Evolutionary conservation across 2,797 vertebrate species (phyloP).

Genomic region (Balearica regulorum): DNA sequence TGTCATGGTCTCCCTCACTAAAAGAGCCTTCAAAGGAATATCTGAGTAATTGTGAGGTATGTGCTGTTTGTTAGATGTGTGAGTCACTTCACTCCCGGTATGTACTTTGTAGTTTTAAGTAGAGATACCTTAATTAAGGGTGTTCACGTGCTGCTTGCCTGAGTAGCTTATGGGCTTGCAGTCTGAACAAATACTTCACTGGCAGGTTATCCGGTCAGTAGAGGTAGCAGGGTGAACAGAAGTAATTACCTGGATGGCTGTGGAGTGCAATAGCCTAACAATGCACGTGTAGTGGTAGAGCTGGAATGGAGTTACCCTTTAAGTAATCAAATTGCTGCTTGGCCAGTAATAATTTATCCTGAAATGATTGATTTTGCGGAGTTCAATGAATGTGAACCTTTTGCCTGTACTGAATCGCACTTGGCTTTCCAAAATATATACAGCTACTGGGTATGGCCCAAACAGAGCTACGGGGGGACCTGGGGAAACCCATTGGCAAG

Average conservation of each 20-base stretch:
- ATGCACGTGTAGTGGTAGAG: neutral
- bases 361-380: constrained; percentile 22
- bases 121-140: constrained; percentile 13
- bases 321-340: neutral
- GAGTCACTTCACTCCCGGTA: neutral
- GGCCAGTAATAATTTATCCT: neutral
- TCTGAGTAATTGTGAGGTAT: constrained; percentile 5
- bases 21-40: constrained; percentile 25
- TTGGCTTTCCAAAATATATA: neutral
- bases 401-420: neutral
- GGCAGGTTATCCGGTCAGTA: neutral
- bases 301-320: neutral
- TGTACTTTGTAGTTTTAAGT: constrained; percentile 1
- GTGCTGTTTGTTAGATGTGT: neutral
- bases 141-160: neutral
- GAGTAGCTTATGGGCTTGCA: neutral
- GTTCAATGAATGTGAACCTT: neutral
- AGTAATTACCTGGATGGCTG: neutral
- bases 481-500: neutral
- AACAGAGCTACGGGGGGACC: constrained; percentile 63
- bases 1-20: neutral
- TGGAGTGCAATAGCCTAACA: neutral
- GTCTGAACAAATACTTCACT: neutral
- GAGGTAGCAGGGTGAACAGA: neutral
- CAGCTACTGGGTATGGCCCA: constrained; percentile 25